These are phyloP conservation scores for Ptilonorhynchus violaceus DNA, from an alignment of 2,113 vertebrate genomes.

Conservation along the genomic window DNA sequence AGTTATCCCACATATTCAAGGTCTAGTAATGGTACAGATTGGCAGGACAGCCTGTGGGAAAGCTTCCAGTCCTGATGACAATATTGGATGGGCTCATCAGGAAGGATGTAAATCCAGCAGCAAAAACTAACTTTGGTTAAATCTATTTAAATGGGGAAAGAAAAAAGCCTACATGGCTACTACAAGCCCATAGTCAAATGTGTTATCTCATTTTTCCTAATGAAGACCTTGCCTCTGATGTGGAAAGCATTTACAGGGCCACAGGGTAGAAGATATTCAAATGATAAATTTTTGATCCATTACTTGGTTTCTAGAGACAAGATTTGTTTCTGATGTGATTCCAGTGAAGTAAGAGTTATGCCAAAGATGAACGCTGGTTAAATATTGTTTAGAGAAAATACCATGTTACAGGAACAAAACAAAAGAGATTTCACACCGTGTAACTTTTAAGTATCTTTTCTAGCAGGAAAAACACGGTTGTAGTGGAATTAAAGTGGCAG, in stretches of 20 bases:
- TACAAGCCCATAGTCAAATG: background rate
- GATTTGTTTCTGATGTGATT: background rate
- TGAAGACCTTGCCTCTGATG: slow-evolving; percentile 4
- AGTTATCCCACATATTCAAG: background rate
- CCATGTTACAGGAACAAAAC: background rate
- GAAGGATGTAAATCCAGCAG: background rate
- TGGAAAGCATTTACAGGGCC: slow-evolving; percentile 2
- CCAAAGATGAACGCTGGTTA: background rate
- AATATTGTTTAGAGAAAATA: background rate
- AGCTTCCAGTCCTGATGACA: background rate
- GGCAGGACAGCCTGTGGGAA: background rate
- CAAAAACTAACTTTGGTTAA: background rate
- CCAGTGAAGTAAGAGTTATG: background rate
- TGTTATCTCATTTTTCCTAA: background rate
- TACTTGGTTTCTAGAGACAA: slow-evolving; percentile 11
- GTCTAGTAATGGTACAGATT: background rate
- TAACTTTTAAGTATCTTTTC: background rate
- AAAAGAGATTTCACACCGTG: background rate
- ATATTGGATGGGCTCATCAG: background rate
- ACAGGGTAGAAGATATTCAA: background rate
- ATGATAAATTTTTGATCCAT: slow-evolving; percentile 3
- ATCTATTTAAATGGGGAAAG: background rate
- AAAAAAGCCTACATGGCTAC: background rate
- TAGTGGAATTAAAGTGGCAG: background rate
- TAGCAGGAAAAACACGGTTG: background rate